Conservation (phyloP, 2,113 vertebrate species). For the Sylvilagus bachmani region DNA sequence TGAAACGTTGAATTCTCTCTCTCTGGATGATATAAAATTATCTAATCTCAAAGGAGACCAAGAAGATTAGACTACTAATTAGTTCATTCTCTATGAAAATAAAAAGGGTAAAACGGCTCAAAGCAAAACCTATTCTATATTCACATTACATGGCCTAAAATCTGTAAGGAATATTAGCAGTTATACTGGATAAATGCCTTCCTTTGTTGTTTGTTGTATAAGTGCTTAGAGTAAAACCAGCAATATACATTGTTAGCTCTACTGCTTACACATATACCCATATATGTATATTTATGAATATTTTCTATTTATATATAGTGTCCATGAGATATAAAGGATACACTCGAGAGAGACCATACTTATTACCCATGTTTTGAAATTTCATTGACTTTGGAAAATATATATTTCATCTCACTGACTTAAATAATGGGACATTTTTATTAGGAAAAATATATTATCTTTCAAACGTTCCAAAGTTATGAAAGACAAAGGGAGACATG, state of each 20-base stretch:
- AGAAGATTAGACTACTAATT: slow-evolving; percentile 30
- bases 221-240: not conserved
- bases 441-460: not conserved
- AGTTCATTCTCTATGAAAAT: slow-evolving; percentile 28
- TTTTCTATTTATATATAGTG: not conserved
- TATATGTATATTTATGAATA: not conserved
- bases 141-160: not conserved
- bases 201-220: not conserved
- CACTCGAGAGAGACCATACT: not conserved
- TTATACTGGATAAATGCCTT: not conserved
- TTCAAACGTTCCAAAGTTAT: not conserved
- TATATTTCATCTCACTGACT: not conserved
- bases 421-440: not conserved
- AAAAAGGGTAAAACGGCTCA: slow-evolving; percentile 23
- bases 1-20: slow-evolving; percentile 57
- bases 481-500: not conserved
- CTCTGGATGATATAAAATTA: slow-evolving; percentile 66
- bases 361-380: not conserved
- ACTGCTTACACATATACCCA: not conserved
- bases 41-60: slow-evolving; percentile 27
- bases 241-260: not conserved
- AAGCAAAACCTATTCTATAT: slow-evolving; percentile 17
- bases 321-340: not conserved
- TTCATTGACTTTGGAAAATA: not conserved
- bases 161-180: not conserved